Conservation (phyloP, 2,888 invertebrate genomes). For the Drosophila putrida region DNA sequence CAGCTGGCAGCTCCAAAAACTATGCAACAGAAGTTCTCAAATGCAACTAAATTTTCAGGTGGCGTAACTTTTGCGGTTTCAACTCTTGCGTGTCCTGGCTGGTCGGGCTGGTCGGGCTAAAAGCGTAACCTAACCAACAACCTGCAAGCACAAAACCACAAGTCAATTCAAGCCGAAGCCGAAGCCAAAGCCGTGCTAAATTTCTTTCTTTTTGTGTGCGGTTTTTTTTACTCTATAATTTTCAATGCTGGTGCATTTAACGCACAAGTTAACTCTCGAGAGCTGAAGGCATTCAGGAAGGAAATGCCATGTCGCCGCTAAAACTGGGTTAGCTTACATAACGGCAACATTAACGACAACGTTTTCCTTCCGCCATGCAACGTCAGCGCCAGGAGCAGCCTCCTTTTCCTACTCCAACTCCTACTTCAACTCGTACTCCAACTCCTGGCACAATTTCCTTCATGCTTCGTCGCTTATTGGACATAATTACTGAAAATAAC, state of each 20-base stretch:
- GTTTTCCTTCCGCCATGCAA: conserved; percentile 65
- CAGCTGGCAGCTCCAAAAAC: conserved; percentile 50
- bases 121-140: conserved; percentile 14
- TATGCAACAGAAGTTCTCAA: conserved; percentile 52
- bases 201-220: conserved; percentile 36
- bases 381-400: conserved; percentile 15
- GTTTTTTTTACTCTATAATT: conserved; percentile 46
- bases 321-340: conserved; percentile 80
- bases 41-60: conserved; percentile 72
- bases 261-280: conserved; percentile 41
- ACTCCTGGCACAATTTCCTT: conserved; percentile 35
- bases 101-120: neutral
- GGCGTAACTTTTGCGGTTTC: conserved; percentile 56
- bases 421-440: neutral
- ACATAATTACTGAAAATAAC: conserved; percentile 81
- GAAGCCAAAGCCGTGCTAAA: conserved; percentile 27
- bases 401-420: neutral
- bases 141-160: conserved; percentile 1
- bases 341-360: conserved; percentile 78
- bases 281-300: conserved; percentile 53
- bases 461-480: conserved; percentile 75
- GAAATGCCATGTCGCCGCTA: conserved; percentile 78
- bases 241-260: conserved; percentile 64
- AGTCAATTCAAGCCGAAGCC: conserved; percentile 41
- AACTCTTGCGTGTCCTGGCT: conserved; percentile 55